Conservation (phyloP, 2,888 invertebrate genomes). For the Tetheella fluctuosa region DNA sequence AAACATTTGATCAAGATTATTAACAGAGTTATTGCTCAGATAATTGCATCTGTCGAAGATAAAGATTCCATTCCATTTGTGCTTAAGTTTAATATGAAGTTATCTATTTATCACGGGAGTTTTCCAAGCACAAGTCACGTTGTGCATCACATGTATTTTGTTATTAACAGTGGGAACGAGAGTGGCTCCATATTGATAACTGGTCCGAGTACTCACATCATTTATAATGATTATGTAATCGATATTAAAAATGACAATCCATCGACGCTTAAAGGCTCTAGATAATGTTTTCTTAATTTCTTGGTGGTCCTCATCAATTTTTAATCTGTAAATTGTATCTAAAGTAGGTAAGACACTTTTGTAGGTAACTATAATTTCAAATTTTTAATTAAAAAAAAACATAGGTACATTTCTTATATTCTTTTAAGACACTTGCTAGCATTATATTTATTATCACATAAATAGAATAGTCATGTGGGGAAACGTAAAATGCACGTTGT, state of each 20-base stretch:
- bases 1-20: neutral
- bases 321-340: no score
- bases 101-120: conserved; percentile 24
- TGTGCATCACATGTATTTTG: conserved; percentile 35
- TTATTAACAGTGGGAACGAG: conserved; percentile 31
- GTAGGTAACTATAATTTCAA: no score
- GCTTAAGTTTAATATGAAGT: neutral
- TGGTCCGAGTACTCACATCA: conserved; percentile 13
- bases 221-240: conserved; percentile 1
- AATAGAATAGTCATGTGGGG: no score
- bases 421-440: no score
- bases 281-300: no score
- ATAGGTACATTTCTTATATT: no score
- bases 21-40: neutral
- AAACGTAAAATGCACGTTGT: conserved; percentile 3
- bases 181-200: conserved; percentile 25
- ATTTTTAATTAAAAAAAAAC: no score
- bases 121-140: conserved; percentile 47
- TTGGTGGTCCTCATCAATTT: no score
- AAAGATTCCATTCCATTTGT: conserved; percentile 1
- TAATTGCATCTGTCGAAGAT: neutral
- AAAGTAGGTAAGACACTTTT: no score
- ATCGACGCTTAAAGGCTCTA: no score
- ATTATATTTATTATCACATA: no score
- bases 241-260: neutral